These are phyloP conservation scores for Sialia sialis DNA, from an alignment of 2,113 vertebrate species.

Conservation along the genomic window DNA sequence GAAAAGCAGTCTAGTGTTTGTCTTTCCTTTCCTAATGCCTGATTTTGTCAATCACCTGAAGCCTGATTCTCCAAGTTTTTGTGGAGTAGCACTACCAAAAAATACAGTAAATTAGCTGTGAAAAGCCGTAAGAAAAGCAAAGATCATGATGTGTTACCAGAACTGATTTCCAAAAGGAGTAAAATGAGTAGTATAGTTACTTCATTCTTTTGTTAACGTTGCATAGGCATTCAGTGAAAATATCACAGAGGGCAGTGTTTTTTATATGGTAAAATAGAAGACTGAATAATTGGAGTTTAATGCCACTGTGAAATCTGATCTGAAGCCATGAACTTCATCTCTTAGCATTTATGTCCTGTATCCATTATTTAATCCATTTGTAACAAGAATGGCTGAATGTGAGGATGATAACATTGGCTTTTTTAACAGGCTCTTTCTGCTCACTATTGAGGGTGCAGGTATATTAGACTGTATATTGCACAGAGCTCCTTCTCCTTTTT, in stretches of 20 bases:
- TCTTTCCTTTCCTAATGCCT: neutral
- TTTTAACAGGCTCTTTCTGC: neutral
- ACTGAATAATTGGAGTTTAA: neutral
- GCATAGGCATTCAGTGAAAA: neutral
- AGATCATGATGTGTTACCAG: neutral
- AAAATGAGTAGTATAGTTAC: neutral
- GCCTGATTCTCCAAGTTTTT: neutral
- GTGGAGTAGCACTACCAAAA: neutral
- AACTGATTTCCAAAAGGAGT: neutral
- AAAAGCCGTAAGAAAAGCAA: neutral
- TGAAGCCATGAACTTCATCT: neutral
- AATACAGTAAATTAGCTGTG: neutral
- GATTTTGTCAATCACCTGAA: neutral
- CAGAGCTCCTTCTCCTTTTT: neutral
- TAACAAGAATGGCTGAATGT: neutral
- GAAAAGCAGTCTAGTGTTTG: neutral
- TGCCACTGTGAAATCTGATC: neutral
- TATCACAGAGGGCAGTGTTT: neutral
- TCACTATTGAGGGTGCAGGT: neutral
- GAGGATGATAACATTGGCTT: neutral
- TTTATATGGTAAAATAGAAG: neutral
- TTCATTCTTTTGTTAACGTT: neutral
- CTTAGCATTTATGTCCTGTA: neutral
- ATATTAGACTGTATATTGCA: neutral
- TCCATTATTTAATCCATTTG: neutral